phyloP scores from a whole-genome alignment of 2,888 invertebrate species.

The Holacanthella duospinosa region DNA sequence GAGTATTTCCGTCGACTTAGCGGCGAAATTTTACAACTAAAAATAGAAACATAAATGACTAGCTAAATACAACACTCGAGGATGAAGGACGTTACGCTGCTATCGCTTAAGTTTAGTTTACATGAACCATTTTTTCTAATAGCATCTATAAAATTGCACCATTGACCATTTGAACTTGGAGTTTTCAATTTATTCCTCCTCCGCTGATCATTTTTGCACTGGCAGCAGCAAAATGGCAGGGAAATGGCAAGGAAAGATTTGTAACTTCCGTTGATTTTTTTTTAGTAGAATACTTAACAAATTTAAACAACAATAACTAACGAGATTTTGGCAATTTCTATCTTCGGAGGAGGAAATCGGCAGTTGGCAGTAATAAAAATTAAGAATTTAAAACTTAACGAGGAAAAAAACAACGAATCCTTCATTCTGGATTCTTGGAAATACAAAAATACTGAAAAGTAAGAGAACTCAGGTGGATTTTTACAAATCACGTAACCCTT shows the following conservation, averaged over 20 bases:
- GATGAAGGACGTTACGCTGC: not conserved
- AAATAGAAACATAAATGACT: not conserved
- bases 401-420: not conserved
- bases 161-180: not conserved
- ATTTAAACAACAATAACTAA: too few relatives aligned
- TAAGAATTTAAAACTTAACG: not conserved
- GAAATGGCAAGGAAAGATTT: too few relatives aligned
- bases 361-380: not conserved
- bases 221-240: not conserved
- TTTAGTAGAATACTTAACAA: too few relatives aligned
- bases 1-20: not conserved
- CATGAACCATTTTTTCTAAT: not conserved
- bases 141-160: not conserved
- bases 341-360: not conserved
- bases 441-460: conserved; percentile 2
- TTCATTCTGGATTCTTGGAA: not conserved
- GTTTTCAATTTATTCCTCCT: too few relatives aligned
- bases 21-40: not conserved
- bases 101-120: not conserved
- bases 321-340: not conserved
- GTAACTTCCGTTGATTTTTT: too few relatives aligned
- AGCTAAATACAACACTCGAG: not conserved
- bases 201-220: too few relatives aligned
- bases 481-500: not conserved
- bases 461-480: not conserved